Evolutionary conservation across 1,140 invertebrate genomes (phyloP).

Genomic region (Leptoteleia sp.): DNA sequence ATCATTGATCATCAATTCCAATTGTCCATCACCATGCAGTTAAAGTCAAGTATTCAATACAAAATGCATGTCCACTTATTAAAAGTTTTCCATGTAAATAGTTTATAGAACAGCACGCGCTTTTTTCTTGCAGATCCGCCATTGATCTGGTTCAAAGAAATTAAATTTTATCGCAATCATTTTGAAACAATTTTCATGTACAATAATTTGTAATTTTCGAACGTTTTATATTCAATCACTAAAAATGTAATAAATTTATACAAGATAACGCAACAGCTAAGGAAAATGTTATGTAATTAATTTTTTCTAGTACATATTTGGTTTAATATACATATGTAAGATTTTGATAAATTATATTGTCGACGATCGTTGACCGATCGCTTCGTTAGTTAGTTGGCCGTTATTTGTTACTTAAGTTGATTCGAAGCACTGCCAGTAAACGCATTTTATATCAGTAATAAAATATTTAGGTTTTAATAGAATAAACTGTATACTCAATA

Average conservation of each 20-base stretch:
- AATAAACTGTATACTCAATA: neutral
- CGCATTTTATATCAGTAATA: constrained; percentile 27
- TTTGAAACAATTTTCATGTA: constrained; percentile 29
- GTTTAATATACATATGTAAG: constrained; percentile 27
- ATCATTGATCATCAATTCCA: constrained; percentile 31
- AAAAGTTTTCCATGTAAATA: constrained; percentile 64
- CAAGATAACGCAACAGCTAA: neutral
- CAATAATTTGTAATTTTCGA: constrained; percentile 24
- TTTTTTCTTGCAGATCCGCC: constrained; percentile 31
- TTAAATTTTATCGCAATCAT: constrained; percentile 1
- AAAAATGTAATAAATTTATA: constrained; percentile 10
- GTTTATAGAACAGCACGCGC: constrained; percentile 46
- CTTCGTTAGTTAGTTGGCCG: constrained; percentile 26
- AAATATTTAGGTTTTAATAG: constrained; percentile 14
- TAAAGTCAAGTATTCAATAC: constrained; percentile 35
- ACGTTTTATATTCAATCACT: constrained; percentile 13
- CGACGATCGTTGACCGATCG: constrained; percentile 60
- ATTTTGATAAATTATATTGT: constrained; percentile 52
- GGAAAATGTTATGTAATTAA: constrained; percentile 1
- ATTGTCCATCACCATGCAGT: constrained; percentile 18
- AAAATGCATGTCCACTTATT: constrained; percentile 52
- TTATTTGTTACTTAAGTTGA: constrained; percentile 35
- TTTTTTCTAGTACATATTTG: constrained; percentile 8
- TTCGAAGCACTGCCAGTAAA: constrained; percentile 10
- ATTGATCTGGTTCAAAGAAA: constrained; percentile 17